Conservation (phyloP, 2,888 invertebrate genomes). For the Tetrapedia diversipes region DNA sequence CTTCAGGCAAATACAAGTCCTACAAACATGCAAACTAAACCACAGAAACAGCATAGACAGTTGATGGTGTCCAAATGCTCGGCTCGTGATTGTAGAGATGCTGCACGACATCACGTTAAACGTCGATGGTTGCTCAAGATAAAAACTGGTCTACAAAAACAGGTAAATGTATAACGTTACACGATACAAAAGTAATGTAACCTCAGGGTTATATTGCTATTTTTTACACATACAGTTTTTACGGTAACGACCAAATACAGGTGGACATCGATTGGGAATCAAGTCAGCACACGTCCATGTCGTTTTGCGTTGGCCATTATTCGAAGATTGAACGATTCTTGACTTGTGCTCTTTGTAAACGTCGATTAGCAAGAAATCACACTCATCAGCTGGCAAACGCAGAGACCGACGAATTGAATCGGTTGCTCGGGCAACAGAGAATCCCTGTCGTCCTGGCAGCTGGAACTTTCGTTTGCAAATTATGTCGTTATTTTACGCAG, state of each 20-base stretch:
- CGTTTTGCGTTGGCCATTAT: slow-evolving; percentile 87
- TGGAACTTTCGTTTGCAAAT: slow-evolving; percentile 91
- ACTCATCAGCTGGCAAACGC: slow-evolving; percentile 88
- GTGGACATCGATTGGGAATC: slow-evolving; percentile 83
- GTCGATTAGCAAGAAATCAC: slow-evolving; percentile 90
- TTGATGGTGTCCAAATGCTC: slow-evolving; percentile 79
- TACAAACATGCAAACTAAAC: slow-evolving; percentile 79
- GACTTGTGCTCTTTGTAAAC: slow-evolving; percentile 90
- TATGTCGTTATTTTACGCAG: slow-evolving; percentile 91
- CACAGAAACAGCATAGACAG: slow-evolving; percentile 79
- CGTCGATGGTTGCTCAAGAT: slow-evolving; percentile 82
- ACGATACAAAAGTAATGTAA: not conserved
- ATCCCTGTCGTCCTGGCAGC: slow-evolving; percentile 88
- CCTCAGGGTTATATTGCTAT: not conserved
- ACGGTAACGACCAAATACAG: slow-evolving; percentile 64
- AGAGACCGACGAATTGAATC: slow-evolving; percentile 84
- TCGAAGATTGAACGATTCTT: slow-evolving; percentile 88
- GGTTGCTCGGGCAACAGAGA: slow-evolving; percentile 85
- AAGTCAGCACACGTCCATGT: slow-evolving; percentile 79
- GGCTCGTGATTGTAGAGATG: slow-evolving; percentile 79
- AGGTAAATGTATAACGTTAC: slow-evolving; percentile 65
- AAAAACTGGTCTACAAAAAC: slow-evolving; percentile 77
- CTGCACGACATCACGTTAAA: slow-evolving; percentile 81
- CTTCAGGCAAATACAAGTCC: slow-evolving; percentile 80
- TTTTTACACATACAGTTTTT: not conserved